A percentile compares a stretch with the other conserved stretches of the same genome.
These are phyloP conservation scores for Trididemnum clinides DNA, from an alignment of 23 tunicate species.

Conservation along the genomic window DNA sequence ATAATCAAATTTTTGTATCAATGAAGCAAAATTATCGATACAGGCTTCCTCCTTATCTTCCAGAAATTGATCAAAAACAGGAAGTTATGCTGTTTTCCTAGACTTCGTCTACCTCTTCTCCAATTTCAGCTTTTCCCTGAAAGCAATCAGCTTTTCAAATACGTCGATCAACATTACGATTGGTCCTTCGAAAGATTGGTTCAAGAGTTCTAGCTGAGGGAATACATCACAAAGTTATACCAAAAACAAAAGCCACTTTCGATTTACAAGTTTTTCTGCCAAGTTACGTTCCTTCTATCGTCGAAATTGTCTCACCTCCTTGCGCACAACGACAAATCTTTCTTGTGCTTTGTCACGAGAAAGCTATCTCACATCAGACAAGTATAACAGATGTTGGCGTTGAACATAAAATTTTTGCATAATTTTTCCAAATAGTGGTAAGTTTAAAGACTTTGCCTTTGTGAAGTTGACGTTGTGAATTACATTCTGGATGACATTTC, in stretches of 20 bases:
- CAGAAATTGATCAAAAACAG: constrained; percentile 2
- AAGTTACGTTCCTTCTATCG: too few species aligned
- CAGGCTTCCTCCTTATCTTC: background rate
- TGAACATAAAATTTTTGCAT: background rate
- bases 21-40: background rate
- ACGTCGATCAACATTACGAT: background rate
- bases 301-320: too few species aligned
- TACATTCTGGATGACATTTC: too few species aligned
- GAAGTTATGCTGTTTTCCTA: constrained; percentile 13
- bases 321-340: too few species aligned
- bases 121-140: constrained; percentile 7
- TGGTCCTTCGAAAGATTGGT: background rate
- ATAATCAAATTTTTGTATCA: too few species aligned
- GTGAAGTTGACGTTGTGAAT: too few species aligned
- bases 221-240: background rate
- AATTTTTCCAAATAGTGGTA: too few species aligned
- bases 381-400: too few species aligned
- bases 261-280: background rate
- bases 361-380: too few species aligned
- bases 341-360: too few species aligned
- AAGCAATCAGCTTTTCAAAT: background rate
- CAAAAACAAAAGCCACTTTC: background rate
- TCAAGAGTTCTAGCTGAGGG: background rate
- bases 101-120: constrained; percentile 5
- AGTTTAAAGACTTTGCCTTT: too few species aligned